Percentiles rank a stretch among this genome's conserved stretches.
Evolutionary conservation across 1,140 invertebrate genomes (phyloP).

Genomic region (Dinothrombium tinctorium): DNA sequence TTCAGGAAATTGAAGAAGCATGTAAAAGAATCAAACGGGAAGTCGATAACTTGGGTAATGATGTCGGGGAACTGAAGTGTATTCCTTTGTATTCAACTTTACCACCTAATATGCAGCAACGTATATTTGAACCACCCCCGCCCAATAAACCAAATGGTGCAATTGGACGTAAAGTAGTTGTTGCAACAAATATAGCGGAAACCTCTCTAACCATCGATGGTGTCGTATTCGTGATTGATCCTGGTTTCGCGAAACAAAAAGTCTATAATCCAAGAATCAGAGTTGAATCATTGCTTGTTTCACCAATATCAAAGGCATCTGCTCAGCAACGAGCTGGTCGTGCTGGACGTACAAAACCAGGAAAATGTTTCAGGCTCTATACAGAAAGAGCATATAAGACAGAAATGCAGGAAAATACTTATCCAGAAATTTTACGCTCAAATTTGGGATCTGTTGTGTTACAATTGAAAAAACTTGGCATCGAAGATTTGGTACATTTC

Average conservation of each 20-base stretch:
- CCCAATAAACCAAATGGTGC: conserved; percentile 77
- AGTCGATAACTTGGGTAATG: conserved; percentile 83
- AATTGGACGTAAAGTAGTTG: conserved; percentile 80
- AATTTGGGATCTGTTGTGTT: conserved; percentile 92
- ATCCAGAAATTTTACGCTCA: conserved; percentile 90
- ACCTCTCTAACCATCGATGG: conserved; percentile 98
- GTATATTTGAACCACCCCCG: conserved; percentile 88
- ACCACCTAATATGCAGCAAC: conserved; percentile 86
- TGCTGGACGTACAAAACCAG: conserved; percentile 83
- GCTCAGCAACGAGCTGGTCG: conserved; percentile 92
- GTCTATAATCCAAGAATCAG: conserved; percentile 90
- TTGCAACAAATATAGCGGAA: conserved; percentile 98
- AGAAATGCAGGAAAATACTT: conserved; percentile 99
- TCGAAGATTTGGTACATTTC: conserved; percentile 97
- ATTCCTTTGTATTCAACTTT: conserved; percentile 96
- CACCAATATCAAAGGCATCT: conserved; percentile 97
- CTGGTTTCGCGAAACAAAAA: conserved; percentile 99
- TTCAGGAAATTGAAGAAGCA: conserved; percentile 92
- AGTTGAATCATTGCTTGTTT: conserved; percentile 89
- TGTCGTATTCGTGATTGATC: conserved; percentile 99
- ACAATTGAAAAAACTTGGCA: conserved; percentile 94
- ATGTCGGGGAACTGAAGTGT: conserved; percentile 90
- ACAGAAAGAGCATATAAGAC: conserved; percentile 96
- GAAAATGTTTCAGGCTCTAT: conserved; percentile 94
- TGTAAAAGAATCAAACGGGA: conserved; percentile 93